Conservation (phyloP, 2,888 invertebrate genomes). For the Hecatera dysodea region DNA sequence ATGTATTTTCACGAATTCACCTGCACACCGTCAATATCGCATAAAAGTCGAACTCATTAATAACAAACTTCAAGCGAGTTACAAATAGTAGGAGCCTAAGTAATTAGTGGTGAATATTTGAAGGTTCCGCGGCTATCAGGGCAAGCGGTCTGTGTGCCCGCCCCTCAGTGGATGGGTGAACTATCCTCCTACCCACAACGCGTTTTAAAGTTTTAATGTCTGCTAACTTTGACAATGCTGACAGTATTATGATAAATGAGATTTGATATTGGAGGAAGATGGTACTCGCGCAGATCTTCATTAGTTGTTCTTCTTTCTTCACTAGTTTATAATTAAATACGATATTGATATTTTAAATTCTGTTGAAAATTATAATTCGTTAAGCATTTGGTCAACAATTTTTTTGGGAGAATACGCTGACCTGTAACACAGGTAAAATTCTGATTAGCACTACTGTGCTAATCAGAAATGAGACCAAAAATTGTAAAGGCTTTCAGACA, state of each 20-base stretch:
- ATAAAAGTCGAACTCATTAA: background rate
- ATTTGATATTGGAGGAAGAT: background rate
- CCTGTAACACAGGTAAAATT: too few relatives aligned
- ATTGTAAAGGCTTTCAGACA: too few relatives aligned
- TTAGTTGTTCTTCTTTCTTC: too few relatives aligned
- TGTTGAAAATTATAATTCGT: too few relatives aligned
- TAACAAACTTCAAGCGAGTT: constrained; percentile 20
- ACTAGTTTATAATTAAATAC: too few relatives aligned
- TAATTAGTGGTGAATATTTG: constrained; percentile 70
- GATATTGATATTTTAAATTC: too few relatives aligned
- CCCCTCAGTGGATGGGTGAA: constrained; percentile 24
- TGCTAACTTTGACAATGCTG: constrained; percentile 26
- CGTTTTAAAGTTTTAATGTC: constrained; percentile 36
- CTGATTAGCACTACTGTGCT: too few relatives aligned
- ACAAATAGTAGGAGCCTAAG: constrained; percentile 24
- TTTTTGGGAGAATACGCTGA: too few relatives aligned
- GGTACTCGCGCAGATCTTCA: constrained; percentile 1
- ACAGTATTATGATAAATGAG: constrained; percentile 28
- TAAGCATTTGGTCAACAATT: too few relatives aligned
- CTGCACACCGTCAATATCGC: too few relatives aligned
- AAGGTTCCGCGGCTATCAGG: constrained; percentile 55
- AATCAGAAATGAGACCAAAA: too few relatives aligned
- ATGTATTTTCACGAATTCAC: too few relatives aligned
- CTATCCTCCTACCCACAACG: constrained; percentile 24
- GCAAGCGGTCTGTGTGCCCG: constrained; percentile 49